Percentiles rank a stretch among this genome's conserved stretches.
phyloP scores from a whole-genome alignment of 1,140 invertebrate genomes.

The Danaus melanippus region DNA sequence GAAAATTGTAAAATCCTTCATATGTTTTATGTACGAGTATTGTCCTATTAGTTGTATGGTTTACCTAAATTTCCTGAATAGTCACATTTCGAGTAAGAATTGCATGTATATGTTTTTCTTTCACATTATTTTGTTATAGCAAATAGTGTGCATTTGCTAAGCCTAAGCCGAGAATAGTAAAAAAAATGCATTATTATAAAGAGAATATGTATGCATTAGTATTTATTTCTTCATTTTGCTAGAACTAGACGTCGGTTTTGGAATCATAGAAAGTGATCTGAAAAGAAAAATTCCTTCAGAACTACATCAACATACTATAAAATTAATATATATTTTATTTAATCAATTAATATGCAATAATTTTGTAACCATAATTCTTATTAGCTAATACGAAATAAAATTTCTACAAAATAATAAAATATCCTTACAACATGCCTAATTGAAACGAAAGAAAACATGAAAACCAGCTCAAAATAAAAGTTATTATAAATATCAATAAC shows the following conservation, averaged over 20 bases:
- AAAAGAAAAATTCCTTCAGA: conserved; percentile 26
- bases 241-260: conserved; percentile 52
- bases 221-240: conserved; percentile 52
- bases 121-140: conserved; percentile 1
- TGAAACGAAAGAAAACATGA: no score
- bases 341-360: no score
- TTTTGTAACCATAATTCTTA: no score
- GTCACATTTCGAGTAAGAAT: background rate
- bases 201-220: no score
- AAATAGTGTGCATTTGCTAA: conserved; percentile 20
- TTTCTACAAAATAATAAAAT: no score
- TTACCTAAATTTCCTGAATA: background rate
- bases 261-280: conserved; percentile 62
- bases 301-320: background rate
- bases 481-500: background rate
- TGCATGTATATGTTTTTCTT: conserved; percentile 1
- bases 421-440: no score
- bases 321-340: no score
- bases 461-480: no score
- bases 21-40: background rate
- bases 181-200: background rate
- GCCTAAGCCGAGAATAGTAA: conserved; percentile 14
- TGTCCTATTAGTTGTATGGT: conserved; percentile 4
- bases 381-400: no score
- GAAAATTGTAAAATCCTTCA: no score